phyloP scores from a whole-genome alignment of 1,140 invertebrate genomes.

The Lepidurus packardi region DNA sequence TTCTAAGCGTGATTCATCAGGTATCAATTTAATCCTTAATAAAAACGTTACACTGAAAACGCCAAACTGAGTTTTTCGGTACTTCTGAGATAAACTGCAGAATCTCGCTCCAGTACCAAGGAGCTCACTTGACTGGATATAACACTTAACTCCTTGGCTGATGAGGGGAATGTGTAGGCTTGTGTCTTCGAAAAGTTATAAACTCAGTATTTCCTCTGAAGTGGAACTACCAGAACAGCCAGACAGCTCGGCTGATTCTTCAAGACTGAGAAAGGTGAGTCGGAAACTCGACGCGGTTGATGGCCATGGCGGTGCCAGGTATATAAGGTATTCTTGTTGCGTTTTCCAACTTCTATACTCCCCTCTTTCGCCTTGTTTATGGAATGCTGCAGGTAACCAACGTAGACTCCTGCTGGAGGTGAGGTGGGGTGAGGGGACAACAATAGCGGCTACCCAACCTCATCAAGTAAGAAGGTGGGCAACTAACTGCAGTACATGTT shows the following conservation, averaged over 20 bases:
- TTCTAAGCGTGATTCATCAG: slow-evolving; percentile 8
- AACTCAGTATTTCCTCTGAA: neutral
- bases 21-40: slow-evolving; percentile 1
- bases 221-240: neutral
- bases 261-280: slow-evolving; percentile 15
- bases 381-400: slow-evolving; percentile 3
- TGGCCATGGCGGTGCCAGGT: slow-evolving; percentile 12
- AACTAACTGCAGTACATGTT: neutral
- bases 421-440: neutral
- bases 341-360: neutral
- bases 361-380: neutral
- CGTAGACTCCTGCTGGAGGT: slow-evolving; percentile 8
- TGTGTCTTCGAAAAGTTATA: neutral
- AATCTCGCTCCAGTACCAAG: neutral
- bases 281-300: slow-evolving; percentile 12
- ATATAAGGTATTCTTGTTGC: slow-evolving; percentile 15
- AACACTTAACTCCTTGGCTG: neutral
- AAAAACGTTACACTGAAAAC: neutral
- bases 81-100: neutral
- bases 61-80: neutral
- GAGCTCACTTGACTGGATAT: neutral
- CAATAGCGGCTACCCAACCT: neutral
- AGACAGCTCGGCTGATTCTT: slow-evolving; percentile 8
- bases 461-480: neutral
- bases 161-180: too few species aligned